phyloP scores from a whole-genome alignment of 2,113 vertebrate species.

The Gavia stellata region DNA sequence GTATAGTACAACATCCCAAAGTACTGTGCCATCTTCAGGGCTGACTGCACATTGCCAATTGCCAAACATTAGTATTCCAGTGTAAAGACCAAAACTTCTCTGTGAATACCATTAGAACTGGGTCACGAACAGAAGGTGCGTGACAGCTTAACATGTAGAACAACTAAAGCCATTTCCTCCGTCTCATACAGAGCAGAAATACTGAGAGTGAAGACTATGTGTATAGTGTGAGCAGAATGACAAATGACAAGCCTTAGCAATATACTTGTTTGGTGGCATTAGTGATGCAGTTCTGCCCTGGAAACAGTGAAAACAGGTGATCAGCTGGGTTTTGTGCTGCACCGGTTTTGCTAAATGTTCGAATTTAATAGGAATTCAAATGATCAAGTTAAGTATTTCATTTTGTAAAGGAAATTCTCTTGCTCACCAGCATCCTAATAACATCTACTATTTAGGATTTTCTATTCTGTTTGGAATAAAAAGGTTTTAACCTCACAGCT shows the following conservation, averaged over 20 bases:
- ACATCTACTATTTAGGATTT: background rate
- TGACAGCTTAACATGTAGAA: background rate
- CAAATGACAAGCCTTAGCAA: background rate
- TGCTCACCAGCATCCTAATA: conserved; percentile 12
- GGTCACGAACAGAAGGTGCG: background rate
- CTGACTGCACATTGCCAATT: background rate
- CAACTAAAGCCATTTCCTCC: background rate
- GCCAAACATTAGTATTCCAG: background rate
- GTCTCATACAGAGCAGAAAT: background rate
- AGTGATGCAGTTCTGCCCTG: background rate
- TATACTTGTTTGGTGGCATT: background rate
- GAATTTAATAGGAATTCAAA: background rate
- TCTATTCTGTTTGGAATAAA: conserved; percentile 17
- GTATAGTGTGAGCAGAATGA: conserved; percentile 1
- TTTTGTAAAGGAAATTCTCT: conserved; percentile 2
- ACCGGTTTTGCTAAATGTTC: background rate
- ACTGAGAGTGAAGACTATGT: background rate
- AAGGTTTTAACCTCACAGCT: conserved; percentile 12
- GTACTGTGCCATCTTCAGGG: background rate
- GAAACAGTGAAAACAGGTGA: background rate
- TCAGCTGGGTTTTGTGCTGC: background rate
- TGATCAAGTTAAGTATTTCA: background rate
- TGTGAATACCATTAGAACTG: conserved; percentile 8
- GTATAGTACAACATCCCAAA: background rate
- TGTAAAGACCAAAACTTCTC: background rate